Percentiles rank a stretch among this genome's conserved stretches.
phyloP scores from a whole-genome alignment of 2,113 vertebrate genomes.

The Siniperca knerii region DNA sequence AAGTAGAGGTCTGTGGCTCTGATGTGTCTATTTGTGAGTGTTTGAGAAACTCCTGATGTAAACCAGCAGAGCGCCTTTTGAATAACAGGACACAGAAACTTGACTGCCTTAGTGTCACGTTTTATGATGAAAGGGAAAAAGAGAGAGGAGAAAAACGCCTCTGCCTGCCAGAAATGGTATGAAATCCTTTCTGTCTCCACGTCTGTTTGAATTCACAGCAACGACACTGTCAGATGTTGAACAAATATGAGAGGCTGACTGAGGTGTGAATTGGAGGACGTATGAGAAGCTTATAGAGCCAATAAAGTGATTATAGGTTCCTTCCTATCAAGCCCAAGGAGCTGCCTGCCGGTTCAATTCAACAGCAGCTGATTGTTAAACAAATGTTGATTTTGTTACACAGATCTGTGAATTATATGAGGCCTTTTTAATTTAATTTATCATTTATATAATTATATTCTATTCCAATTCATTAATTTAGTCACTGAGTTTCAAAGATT shows the following conservation, averaged over 20 bases:
- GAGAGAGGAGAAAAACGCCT: not conserved
- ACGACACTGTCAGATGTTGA: conserved; percentile 35
- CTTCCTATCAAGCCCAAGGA: conserved; percentile 34
- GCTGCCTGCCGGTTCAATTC: not conserved
- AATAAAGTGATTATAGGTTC: conserved; percentile 62
- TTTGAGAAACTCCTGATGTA: not conserved
- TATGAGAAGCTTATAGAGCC: conserved; percentile 54
- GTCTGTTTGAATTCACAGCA: conserved; percentile 43
- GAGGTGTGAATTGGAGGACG: conserved; percentile 60
- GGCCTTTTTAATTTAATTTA: not conserved
- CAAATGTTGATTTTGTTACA: conserved; percentile 10
- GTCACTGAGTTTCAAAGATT: not conserved
- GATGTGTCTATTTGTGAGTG: not conserved
- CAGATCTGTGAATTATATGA: not conserved
- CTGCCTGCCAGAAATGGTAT: conserved; percentile 46
- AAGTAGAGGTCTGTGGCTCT: not conserved
- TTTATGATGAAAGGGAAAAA: conserved; percentile 51
- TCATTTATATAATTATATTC: not conserved
- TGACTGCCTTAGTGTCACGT: conserved; percentile 29
- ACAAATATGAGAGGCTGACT: conserved; percentile 4
- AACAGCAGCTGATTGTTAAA: conserved; percentile 28
- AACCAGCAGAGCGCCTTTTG: conserved; percentile 34
- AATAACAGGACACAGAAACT: conserved; percentile 26
- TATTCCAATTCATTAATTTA: not conserved
- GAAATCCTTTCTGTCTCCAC: conserved; percentile 45